Percentiles rank a stretch among this genome's conserved stretches.
Evolutionary conservation across 2,113 vertebrate genomes (phyloP).

Genomic region (Lethenteron camtschaticum): DNA sequence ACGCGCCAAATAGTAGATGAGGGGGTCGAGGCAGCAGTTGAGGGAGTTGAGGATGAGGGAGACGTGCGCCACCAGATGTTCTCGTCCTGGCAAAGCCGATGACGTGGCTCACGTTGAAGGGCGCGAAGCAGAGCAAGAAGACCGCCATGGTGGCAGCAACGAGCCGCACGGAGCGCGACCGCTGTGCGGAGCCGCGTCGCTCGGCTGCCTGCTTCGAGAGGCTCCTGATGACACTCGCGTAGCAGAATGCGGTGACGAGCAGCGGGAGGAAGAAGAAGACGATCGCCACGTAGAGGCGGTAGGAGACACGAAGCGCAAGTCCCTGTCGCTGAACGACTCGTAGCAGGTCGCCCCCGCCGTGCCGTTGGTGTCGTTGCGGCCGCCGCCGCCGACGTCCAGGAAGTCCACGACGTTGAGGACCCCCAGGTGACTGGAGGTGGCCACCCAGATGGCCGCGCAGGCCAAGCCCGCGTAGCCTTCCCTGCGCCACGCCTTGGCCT

Average conservation of each 20-base stretch:
- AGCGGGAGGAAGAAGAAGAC: constrained; percentile 28
- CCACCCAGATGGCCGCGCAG: constrained; percentile 22
- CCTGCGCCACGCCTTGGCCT: constrained; percentile 18
- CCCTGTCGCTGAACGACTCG: constrained; percentile 22
- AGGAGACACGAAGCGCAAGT: constrained; percentile 26
- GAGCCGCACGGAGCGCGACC: constrained; percentile 24
- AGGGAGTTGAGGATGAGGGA: constrained; percentile 30
- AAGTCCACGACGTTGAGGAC: constrained; percentile 16
- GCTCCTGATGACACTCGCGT: constrained; percentile 25
- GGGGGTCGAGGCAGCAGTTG: constrained; percentile 36
- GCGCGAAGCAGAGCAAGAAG: constrained; percentile 37
- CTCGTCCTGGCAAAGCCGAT: constrained; percentile 19
- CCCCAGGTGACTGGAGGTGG: constrained; percentile 25
- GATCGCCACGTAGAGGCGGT: constrained; percentile 33
- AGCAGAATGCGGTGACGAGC: constrained; percentile 24
- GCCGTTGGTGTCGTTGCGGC: constrained; percentile 13
- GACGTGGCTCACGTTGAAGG: constrained; percentile 37
- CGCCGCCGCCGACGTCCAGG: constrained; percentile 17
- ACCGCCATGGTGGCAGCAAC: constrained; percentile 26
- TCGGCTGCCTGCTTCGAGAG: constrained; percentile 19
- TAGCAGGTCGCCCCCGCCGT: constrained; percentile 20
- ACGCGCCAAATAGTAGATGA: constrained; percentile 25
- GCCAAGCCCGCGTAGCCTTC: constrained; percentile 24
- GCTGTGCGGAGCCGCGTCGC: constrained; percentile 18
- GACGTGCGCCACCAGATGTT: constrained; percentile 22